Base-by-base conservation (phyloP, 2,888 invertebrate genomes). In the Craniophora ligustri region DNA sequence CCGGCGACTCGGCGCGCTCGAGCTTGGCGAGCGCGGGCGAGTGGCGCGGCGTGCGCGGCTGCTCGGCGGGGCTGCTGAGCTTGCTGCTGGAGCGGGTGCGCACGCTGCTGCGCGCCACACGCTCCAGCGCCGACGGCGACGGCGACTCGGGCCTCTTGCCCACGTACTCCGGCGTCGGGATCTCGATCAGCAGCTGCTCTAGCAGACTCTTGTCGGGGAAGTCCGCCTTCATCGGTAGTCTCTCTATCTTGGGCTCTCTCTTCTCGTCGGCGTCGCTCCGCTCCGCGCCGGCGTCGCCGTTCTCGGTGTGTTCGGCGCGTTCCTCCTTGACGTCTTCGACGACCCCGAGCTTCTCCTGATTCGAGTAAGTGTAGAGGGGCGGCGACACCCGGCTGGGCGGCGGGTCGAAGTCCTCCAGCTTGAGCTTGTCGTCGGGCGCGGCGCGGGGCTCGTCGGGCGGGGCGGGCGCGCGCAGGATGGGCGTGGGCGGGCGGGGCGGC, bases 141-240 rank as follows among this genome's bases (percentile, higher is more conserved):
- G 92, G 89, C 2, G 93, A 92, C 64, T 86, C 89, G 0, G 89
- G 82, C 73, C 90, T 76, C 78, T 94, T 95, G 59, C 92, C 94
- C 45, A 87, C 86, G 72, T 93, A 94, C 42, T 95, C 94, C 19
- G 93, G 88, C 58, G 94, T 92, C 3, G 98, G 98, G 72, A 98
- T 98, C 84, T 98, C 98, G 73, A 98, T 98, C 1, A 97, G 94
- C 73, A 98, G 94, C 81, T 97, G 97, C 78, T 97, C 96, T 32
- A 97, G 89, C 40, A 96, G 82, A 46, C 95, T 95, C 75, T 95
- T 95, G 75, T 94, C 91, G 50, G 89, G 94, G 67, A 89, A 94
- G 72, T 91, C 93, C 15, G 92, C 92, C 59, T 93, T 92, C 8
- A 92, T 69, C 11, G 89, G 88, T 47, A 91, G 60, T 75, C 92